Percentiles rank a stretch among this genome's conserved stretches.
These are phyloP conservation scores for Phylloscopus trochiloides DNA, from an alignment of 2,113 vertebrate species.

Conservation along the genomic window DNA sequence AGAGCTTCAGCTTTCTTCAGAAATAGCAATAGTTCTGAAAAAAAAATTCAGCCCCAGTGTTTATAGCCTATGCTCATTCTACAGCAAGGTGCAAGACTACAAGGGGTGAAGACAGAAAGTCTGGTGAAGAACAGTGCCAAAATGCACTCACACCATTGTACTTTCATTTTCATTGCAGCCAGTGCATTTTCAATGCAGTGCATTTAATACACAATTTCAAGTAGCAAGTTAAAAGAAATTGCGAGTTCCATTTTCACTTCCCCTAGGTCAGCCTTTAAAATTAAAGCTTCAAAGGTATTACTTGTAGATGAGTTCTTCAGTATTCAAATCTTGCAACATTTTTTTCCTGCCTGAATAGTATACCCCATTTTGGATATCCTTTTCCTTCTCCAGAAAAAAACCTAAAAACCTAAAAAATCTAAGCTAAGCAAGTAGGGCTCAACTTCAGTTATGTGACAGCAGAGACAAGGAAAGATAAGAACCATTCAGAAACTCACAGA, in stretches of 20 bases:
- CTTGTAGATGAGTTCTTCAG: background rate
- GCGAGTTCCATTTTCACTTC: background rate
- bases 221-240: background rate
- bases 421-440: background rate
- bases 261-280: background rate
- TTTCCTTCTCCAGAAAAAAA: background rate
- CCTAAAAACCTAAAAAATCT: no score
- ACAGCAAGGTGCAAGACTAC: background rate
- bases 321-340: background rate
- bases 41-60: background rate
- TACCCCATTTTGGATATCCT: background rate
- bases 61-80: background rate
- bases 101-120: background rate
- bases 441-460: background rate
- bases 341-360: background rate
- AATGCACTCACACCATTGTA: background rate
- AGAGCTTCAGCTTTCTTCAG: background rate
- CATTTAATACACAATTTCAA: background rate
- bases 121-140: background rate
- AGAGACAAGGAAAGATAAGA: background rate
- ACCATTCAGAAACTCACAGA: background rate
- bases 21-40: background rate
- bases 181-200: no score
- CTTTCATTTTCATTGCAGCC: background rate
- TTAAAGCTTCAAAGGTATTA: background rate